Conservation (phyloP, 2,113 vertebrate species). For the Potamarius usumacintae region DNA sequence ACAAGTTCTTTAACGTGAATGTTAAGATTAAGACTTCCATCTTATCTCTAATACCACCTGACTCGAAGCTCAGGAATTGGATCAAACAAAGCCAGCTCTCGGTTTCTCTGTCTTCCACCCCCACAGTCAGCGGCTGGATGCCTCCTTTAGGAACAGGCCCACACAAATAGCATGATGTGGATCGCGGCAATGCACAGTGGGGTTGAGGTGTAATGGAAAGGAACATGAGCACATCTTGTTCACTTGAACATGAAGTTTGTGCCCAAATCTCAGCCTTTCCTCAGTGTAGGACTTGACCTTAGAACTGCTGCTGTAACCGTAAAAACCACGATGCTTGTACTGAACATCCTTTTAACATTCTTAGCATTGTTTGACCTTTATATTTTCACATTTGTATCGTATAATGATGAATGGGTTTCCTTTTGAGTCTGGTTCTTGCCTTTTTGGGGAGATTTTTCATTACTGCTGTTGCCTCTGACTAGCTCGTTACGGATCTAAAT, state of each 20-base stretch:
- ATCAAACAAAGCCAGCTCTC: slow-evolving; percentile 19
- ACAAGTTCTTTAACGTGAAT: neutral
- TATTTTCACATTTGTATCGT: too few species aligned
- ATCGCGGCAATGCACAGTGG: slow-evolving; percentile 30
- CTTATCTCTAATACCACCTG: slow-evolving; percentile 9
- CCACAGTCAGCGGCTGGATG: slow-evolving; percentile 39
- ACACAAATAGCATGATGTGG: slow-evolving; percentile 28
- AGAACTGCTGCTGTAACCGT: neutral
- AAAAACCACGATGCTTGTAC: neutral
- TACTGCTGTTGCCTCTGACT: neutral
- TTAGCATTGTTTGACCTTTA: neutral
- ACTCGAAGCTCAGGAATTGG: slow-evolving; percentile 26
- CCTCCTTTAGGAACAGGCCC: slow-evolving; percentile 43
- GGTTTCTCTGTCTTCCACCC: slow-evolving; percentile 14
- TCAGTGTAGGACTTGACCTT: neutral
- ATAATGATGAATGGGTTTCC: neutral
- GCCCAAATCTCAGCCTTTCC: neutral
- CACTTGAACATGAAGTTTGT: neutral
- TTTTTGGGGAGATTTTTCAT: neutral
- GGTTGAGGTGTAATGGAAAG: slow-evolving; percentile 39
- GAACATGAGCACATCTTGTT: neutral
- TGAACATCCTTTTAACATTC: neutral
- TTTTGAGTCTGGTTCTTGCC: neutral
- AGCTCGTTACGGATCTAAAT: neutral
- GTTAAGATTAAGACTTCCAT: neutral